Evolutionary conservation across 2,113 vertebrate genomes (phyloP).

Genomic region (Xiphophorus hellerii): DNA sequence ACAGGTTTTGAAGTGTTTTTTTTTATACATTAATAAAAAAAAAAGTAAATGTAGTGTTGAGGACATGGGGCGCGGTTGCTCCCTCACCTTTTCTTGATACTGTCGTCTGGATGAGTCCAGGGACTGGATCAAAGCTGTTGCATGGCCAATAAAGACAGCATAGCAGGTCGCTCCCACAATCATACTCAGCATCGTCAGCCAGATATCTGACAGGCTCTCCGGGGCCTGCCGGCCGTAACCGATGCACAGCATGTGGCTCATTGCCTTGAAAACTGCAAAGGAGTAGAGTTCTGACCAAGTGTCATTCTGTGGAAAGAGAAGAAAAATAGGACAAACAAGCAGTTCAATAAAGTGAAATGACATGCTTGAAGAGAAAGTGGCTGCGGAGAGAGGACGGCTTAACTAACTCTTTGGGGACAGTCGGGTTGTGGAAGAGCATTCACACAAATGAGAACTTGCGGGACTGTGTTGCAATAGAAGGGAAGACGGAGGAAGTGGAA

Average conservation of each 20-base stretch:
- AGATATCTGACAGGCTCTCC: constrained; percentile 96
- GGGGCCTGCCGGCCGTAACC: constrained; percentile 96
- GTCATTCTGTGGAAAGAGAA: constrained; percentile 85
- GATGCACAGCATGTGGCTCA: constrained; percentile 99
- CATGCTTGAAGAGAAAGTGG: constrained; percentile 5
- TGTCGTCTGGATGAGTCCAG: constrained; percentile 92
- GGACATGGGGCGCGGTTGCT: constrained; percentile 13
- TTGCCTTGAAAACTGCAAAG: constrained; percentile 97
- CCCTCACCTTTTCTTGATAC: constrained; percentile 92
- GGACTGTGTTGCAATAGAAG: constrained; percentile 47
- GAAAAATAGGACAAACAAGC: constrained; percentile 9
- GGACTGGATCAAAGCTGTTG: constrained; percentile 92
- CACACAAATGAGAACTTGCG: constrained; percentile 66
- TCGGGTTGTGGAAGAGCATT: constrained; percentile 50
- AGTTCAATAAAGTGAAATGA: constrained; percentile 35
- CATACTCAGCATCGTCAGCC: constrained; percentile 99
- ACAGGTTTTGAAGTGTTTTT: not conserved
- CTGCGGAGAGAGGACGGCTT: constrained; percentile 12
- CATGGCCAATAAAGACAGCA: constrained; percentile 93
- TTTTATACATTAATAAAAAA: not conserved
- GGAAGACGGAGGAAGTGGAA: constrained; percentile 50
- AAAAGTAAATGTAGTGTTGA: constrained; percentile 3
- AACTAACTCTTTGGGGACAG: constrained; percentile 30
- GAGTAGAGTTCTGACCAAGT: constrained; percentile 98
- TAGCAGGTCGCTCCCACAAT: constrained; percentile 97